These are phyloP conservation scores for Tokudaia tokunoshimensis DNA, from an alignment of 2,797 vertebrate genomes.

Conservation along the genomic window DNA sequence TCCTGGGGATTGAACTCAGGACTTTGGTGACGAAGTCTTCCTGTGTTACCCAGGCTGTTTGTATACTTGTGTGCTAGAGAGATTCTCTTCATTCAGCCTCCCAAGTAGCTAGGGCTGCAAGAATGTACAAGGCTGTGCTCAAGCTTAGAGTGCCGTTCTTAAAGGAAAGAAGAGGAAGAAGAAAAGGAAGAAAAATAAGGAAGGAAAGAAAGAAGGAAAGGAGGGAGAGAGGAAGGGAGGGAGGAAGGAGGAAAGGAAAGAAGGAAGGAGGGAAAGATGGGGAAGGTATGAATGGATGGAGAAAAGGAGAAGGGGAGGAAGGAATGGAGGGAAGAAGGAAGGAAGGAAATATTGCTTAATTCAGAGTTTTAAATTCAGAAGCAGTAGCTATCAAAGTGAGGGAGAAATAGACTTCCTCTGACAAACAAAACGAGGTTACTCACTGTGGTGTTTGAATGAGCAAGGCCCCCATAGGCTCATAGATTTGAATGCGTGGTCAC, in stretches of 20 bases:
- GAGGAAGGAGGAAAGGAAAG: background rate
- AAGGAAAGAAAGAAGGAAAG: background rate
- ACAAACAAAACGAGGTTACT: background rate
- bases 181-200: too few species aligned
- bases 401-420: background rate
- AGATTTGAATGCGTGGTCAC: too few species aligned
- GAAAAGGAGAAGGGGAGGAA: too few species aligned
- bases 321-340: too few species aligned
- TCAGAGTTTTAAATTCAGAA: slow-evolving; percentile 15
- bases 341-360: background rate
- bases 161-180: too few species aligned
- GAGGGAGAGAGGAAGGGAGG: background rate
- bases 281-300: background rate
- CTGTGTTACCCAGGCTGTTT: background rate
- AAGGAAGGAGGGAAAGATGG: background rate
- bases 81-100: background rate
- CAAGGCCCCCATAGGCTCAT: background rate
- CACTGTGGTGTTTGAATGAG: background rate
- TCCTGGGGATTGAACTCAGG: background rate
- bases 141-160: background rate
- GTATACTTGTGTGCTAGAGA: background rate
- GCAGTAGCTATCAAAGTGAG: slow-evolving; percentile 15
- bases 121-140: background rate
- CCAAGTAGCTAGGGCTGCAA: background rate
- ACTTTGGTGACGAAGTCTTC: background rate